Percentiles rank a stretch among this genome's conserved stretches.
phyloP scores from a whole-genome alignment of 2,888 invertebrate species.

The Caenorhabditis zanzibari region DNA sequence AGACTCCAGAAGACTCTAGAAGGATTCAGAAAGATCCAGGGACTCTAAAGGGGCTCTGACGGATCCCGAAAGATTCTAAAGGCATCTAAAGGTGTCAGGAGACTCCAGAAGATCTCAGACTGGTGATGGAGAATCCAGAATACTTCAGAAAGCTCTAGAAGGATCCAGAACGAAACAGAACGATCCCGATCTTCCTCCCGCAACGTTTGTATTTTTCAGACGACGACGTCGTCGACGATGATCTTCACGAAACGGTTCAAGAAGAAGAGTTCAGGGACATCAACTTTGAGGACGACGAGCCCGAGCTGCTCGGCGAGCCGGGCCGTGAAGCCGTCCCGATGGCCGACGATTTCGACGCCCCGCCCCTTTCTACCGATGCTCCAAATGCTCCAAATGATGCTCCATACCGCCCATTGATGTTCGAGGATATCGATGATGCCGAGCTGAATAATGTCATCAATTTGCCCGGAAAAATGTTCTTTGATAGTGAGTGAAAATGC shows the following conservation, averaged over 20 bases:
- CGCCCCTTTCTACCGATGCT: neutral
- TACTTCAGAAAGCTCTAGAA: no score
- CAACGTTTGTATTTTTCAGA: constrained; percentile 38
- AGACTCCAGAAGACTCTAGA: no score
- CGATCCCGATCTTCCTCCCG: neutral
- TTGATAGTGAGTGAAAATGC: constrained; percentile 40
- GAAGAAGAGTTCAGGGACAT: constrained; percentile 40
- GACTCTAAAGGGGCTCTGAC: no score
- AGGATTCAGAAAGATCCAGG: no score
- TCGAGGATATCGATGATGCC: constrained; percentile 83
- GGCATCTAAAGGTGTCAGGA: neutral
- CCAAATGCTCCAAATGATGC: neutral
- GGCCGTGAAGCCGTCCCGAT: neutral
- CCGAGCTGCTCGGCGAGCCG: constrained; percentile 7
- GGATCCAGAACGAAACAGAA: no score
- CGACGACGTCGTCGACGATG: constrained; percentile 61
- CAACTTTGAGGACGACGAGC: constrained; percentile 21
- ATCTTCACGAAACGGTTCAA: constrained; percentile 57
- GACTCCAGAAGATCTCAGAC: no score
- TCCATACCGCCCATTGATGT: constrained; percentile 80
- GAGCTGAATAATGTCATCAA: constrained; percentile 55
- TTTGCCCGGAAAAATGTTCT: constrained; percentile 51
- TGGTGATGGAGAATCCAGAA: no score
- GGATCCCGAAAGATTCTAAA: neutral
- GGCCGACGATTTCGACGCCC: constrained; percentile 3